Percentiles rank a stretch among this genome's conserved stretches.
phyloP scores from a whole-genome alignment of 2,113 vertebrate genomes.

The Nothocercus nigrocapillus region DNA sequence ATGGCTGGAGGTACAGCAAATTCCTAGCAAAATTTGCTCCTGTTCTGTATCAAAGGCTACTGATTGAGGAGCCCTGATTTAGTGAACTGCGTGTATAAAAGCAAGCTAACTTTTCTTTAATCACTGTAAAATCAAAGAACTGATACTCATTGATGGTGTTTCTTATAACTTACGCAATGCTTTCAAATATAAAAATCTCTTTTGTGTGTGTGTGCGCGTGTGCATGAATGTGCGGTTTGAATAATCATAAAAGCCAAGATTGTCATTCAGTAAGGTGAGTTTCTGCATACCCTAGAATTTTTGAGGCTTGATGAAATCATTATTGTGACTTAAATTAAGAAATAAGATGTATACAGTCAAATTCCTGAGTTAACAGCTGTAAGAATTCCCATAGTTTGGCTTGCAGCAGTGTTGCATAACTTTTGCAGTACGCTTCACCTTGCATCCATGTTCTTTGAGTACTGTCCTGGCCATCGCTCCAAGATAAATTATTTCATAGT shows the following conservation, averaged over 20 bases:
- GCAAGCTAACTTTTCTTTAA: not conserved
- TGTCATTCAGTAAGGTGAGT: not conserved
- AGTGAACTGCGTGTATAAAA: not conserved
- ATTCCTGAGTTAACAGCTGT: not conserved
- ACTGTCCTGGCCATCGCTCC: not conserved
- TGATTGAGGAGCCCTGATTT: not conserved
- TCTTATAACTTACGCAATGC: not conserved
- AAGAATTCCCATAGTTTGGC: not conserved
- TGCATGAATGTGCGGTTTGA: not conserved
- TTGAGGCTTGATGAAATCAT: not conserved
- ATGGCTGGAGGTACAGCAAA: not conserved
- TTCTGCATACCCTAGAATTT: not conserved
- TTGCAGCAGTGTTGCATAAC: not conserved
- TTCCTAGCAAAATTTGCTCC: not conserved
- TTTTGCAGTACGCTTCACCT: not conserved
- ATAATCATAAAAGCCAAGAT: not conserved
- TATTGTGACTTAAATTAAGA: conserved; percentile 2
- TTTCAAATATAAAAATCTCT: not conserved
- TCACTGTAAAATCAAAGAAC: not conserved
- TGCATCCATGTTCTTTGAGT: not conserved
- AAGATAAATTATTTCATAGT: not conserved
- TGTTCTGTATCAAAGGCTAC: not conserved
- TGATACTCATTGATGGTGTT: not conserved
- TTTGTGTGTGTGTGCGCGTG: not conserved
- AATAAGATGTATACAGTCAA: not conserved